Base-by-base conservation (phyloP, 2,888 invertebrate species). In the Zaprionus lineosus region DNA sequence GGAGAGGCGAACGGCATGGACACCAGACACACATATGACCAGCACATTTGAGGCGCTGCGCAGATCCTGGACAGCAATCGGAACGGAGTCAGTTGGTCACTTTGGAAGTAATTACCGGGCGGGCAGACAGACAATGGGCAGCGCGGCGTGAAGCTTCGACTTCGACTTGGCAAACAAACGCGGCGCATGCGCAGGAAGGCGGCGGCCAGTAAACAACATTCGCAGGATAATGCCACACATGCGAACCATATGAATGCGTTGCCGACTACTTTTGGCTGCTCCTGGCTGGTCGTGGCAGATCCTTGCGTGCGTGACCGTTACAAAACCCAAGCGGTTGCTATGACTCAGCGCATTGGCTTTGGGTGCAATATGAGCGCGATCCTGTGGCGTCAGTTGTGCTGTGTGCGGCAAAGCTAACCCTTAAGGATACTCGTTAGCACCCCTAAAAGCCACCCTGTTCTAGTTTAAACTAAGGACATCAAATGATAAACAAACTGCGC, bases 231-330 rank as follows among this genome's bases (percentile, higher is more conserved):
- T 34, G 39, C 8, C 33, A 58, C 81, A 82, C 59, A 64, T 84
- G 81, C 36, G 53, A 34, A 48, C 52, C 81, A 82, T 60, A 58
- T 79, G 84, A 68, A 62, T 15, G 34, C 52, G n/a, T n/a, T n/a
- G n/a, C n/a, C n/a, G n/a, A n/a, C n/a, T n/a, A n/a, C n/a, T n/a
- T n/a, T n/a, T n/a, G n/a, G n/a, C n/a, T n/a, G n/a, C n/a, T n/a
- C n/a, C n/a, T n/a, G n/a, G n/a, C n/a, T n/a, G n/a, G 19, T 24
- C 24, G 8, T 7, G 12, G 21, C 18, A 55, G 59, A 55, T 72
- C 69, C 69, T 74, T 65, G 69, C 77, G 77, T 78, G 77, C 82
- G 66, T 82, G 78, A 82, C 78, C 83, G 79, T 82, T 78, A 78
- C 73, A 66, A 81, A 79, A 18, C 3, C 43, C 26, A 41, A 31